These are phyloP conservation scores for Polyergus mexicanus DNA, from an alignment of 1,140 invertebrate species.

Conservation along the genomic window DNA sequence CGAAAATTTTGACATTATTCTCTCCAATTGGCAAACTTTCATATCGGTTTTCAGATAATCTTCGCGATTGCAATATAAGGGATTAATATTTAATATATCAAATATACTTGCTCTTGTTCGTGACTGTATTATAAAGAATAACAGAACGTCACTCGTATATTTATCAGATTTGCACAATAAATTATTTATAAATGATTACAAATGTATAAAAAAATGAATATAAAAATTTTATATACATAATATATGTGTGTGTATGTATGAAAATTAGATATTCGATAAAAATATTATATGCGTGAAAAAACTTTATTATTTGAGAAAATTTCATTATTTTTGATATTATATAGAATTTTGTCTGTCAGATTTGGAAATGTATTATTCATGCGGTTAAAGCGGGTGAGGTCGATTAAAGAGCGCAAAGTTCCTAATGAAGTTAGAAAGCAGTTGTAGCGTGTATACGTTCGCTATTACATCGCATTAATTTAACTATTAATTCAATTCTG, in stretches of 20 bases:
- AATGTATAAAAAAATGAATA: conserved; percentile 13
- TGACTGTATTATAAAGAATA: background rate
- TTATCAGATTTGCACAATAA: conserved; percentile 14
- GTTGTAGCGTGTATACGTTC: background rate
- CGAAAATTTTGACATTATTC: background rate
- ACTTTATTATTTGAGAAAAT: conserved; percentile 15
- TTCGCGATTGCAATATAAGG: background rate
- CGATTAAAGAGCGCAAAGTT: background rate
- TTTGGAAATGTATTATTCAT: conserved; percentile 9
- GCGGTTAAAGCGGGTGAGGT: conserved; percentile 16
- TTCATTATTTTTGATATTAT: conserved; percentile 1
- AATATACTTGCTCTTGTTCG: background rate
- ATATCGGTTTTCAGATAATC: background rate
- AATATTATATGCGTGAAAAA: background rate
- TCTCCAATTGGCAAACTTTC: background rate
- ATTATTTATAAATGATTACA: conserved; percentile 19
- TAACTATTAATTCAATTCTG: background rate
- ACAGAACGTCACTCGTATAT: conserved; percentile 11
- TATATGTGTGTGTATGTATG: background rate
- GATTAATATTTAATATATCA: background rate
- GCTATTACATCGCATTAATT: background rate
- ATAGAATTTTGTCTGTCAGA: background rate
- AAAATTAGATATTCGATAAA: background rate
- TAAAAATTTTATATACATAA: background rate
- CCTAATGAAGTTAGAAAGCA: conserved; percentile 25